These are phyloP conservation scores for Pasiphila rectangulata DNA, from an alignment of 2,888 invertebrate species.

Conservation along the genomic window DNA sequence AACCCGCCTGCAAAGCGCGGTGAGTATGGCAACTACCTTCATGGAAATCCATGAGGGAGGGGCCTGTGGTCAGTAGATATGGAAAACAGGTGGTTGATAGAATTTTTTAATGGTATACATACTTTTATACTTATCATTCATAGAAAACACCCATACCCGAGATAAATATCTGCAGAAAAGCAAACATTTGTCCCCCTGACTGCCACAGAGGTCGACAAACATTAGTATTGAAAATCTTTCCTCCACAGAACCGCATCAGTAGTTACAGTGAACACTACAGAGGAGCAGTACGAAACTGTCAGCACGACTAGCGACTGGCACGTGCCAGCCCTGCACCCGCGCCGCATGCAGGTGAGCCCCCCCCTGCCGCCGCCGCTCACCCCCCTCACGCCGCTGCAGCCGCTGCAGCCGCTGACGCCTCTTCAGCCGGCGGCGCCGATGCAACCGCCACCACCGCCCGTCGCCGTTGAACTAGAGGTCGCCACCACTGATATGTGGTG, in stretches of 20 bases:
- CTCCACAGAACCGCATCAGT: slow-evolving; percentile 55
- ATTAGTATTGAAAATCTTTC: no score
- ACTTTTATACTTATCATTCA: no score
- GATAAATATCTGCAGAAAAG: no score
- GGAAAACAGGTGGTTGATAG: no score
- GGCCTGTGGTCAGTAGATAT: no score
- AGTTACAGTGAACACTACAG: slow-evolving; percentile 40
- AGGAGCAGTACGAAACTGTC: slow-evolving; percentile 35
- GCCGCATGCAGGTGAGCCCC: slow-evolving; percentile 52
- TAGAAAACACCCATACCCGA: no score
- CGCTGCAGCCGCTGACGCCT: slow-evolving; percentile 45
- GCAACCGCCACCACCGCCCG: slow-evolving; percentile 43
- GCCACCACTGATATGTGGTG: slow-evolving; percentile 73
- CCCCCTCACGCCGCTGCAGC: slow-evolving; percentile 52
- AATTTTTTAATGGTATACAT: no score
- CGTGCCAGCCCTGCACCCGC: slow-evolving; percentile 40
- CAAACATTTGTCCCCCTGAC: no score
- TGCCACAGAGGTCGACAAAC: no score
- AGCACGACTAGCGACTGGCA: slow-evolving; percentile 32
- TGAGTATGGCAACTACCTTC: no score
- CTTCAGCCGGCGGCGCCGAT: slow-evolving; percentile 14
- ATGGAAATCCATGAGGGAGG: no score
- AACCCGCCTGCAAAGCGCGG: no score
- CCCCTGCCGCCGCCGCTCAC: slow-evolving; percentile 41
- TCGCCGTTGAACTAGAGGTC: slow-evolving; percentile 70